These are phyloP conservation scores for human (Homo sapiens) DNA, from an alignment of 2,113 vertebrate genomes.

Conservation along the genomic window GRCh38 chr11:120334001-120334500, in stretches of 20 bases:
- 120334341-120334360: constrained; percentile 6
- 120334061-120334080: not conserved
- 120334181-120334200: not conserved
- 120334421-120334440: constrained; percentile 65
- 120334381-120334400: constrained; percentile 61
- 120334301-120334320: not conserved
- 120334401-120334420: constrained; percentile 60
- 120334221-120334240: not conserved
- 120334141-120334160: not conserved
- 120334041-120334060: not conserved
- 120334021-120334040: not conserved
- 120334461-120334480: constrained; percentile 62
- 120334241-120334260: not conserved
- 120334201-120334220: not conserved
- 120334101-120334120: not conserved
- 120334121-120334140: not conserved
- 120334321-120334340: constrained; percentile 2
- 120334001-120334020: not conserved
- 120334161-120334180: not conserved
- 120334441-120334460: constrained; percentile 67
- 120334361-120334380: constrained; percentile 46
- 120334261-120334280: not conserved
- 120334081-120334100: not conserved
- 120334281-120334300: not conserved
- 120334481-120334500: constrained; percentile 65